A percentile compares a stretch with the other conserved stretches of the same genome.
Evolutionary conservation across 1,140 invertebrate genomes (phyloP).

Genomic region (Himalopsyche phryganea): DNA sequence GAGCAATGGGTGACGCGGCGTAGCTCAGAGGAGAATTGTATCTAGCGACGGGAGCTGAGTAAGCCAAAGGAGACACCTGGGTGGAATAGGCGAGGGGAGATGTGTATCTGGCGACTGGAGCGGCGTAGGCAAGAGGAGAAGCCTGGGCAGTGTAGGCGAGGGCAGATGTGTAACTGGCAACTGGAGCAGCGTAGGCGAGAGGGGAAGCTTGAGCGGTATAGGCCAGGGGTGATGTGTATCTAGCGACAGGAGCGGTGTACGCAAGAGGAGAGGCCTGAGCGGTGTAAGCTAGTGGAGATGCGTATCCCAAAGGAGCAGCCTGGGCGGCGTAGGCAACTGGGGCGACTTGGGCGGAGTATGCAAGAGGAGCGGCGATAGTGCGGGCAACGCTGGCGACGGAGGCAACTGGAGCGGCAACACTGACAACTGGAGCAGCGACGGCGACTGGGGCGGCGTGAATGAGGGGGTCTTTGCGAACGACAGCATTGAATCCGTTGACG

Average conservation of each 20-base stretch:
- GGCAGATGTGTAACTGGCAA: slow-evolving; percentile 12
- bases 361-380: slow-evolving; percentile 23
- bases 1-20: not conserved
- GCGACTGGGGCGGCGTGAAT: slow-evolving; percentile 18
- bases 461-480: slow-evolving; percentile 32
- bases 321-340: slow-evolving; percentile 36
- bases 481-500: slow-evolving; percentile 50
- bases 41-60: slow-evolving; percentile 33
- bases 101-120: slow-evolving; percentile 27
- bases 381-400: too few species aligned
- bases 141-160: slow-evolving; percentile 4
- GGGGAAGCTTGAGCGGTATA: slow-evolving; percentile 28
- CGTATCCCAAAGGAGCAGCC: slow-evolving; percentile 14
- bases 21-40: slow-evolving; percentile 20
- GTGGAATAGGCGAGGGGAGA: slow-evolving; percentile 24
- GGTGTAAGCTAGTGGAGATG: slow-evolving; percentile 31
- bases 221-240: slow-evolving; percentile 28
- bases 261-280: slow-evolving; percentile 31
- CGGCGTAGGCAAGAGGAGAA: slow-evolving; percentile 4
- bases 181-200: slow-evolving; percentile 30
- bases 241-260: slow-evolving; percentile 13
- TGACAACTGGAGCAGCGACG: slow-evolving; percentile 47
- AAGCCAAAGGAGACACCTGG: slow-evolving; percentile 35
- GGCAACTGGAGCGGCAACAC: slow-evolving; percentile 52
- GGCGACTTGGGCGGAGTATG: too few species aligned